Conservation (phyloP, 1,140 invertebrate species). For the Akabosia matsudoensis region DNA sequence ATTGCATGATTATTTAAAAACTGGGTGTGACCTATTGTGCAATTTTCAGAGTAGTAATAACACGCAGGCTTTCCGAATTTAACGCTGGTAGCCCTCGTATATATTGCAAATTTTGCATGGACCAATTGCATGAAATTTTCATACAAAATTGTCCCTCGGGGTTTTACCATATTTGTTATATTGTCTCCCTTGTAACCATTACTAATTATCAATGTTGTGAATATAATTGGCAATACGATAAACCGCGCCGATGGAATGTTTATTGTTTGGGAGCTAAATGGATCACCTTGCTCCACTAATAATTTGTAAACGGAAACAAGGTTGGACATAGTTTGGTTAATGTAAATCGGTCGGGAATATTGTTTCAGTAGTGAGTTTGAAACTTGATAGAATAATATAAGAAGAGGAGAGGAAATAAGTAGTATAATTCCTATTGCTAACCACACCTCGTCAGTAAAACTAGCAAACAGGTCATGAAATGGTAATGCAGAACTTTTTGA, state of each 20-base stretch:
- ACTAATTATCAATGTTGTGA: neutral
- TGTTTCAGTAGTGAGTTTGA: neutral
- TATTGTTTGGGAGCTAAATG: neutral
- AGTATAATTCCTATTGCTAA: no score
- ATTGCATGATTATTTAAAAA: neutral
- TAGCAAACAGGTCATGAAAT: neutral
- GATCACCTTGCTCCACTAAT: neutral
- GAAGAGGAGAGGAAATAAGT: neutral
- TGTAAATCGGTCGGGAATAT: neutral
- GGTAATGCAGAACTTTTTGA: neutral
- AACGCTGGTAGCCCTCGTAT: neutral
- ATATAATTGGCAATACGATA: neutral
- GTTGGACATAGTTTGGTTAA: neutral
- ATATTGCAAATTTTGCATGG: neutral
- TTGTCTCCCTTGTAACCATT: neutral
- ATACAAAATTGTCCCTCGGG: neutral
- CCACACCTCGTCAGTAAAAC: no score
- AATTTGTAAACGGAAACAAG: neutral
- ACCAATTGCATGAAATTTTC: neutral
- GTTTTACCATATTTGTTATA: neutral
- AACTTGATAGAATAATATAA: neutral
- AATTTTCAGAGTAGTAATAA: no score
- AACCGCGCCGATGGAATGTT: neutral
- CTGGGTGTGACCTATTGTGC: neutral
- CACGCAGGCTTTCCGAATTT: no score